Evolutionary conservation across 2,888 invertebrate species (phyloP), one percentile per base, ranked within the genome.

Genomic region (Phlogophora meticulosa): DNA sequence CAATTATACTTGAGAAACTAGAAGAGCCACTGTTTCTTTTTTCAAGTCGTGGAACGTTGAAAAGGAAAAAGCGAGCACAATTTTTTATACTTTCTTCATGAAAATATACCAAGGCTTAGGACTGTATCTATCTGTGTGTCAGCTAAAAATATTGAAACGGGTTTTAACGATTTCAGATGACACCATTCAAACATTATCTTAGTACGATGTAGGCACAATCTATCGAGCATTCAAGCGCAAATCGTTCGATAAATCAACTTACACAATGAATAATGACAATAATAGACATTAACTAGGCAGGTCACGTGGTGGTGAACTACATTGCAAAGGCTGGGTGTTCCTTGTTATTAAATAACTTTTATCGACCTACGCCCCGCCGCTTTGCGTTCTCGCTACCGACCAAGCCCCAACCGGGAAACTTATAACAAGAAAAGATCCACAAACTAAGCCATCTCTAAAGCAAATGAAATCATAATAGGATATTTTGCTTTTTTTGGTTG

Each of bases 291-390:
- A 85, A 74, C 63, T 68, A 88, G 83, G 84, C 86, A 76, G 83
- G 84, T 87, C 90, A 89, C 88, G 88, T 80, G 80, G 79, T 79
- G 67, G 72, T 73, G 74, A 80, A 82, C 76, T 81, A 85, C 82
- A 85, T 84, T 80, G 82, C 82, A 72, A 83, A 85, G 80, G 87
- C 88, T 81, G 86, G 89, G 87, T 89, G 90, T 90, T 91, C 88
- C 90, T 91, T 91, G 89, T 92, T 94, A 93, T 94, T 94, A 93
- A 94, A 94, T 94, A 94, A 94, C 90, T 94, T 94, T 93, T 92
- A 93, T 93, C 90, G 91, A 92, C 88, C 91, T 85, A 85, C 87
- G 80, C 88, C 87, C 85, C 83, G 79, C 72, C 83, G 81, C 82
- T 80, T 79, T 81, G 82, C 82, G 81, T 76, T 80, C 72, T 76